These are phyloP conservation scores for Nycticryphes semicollaris DNA, from an alignment of 2,113 vertebrate species.

Conservation along the genomic window DNA sequence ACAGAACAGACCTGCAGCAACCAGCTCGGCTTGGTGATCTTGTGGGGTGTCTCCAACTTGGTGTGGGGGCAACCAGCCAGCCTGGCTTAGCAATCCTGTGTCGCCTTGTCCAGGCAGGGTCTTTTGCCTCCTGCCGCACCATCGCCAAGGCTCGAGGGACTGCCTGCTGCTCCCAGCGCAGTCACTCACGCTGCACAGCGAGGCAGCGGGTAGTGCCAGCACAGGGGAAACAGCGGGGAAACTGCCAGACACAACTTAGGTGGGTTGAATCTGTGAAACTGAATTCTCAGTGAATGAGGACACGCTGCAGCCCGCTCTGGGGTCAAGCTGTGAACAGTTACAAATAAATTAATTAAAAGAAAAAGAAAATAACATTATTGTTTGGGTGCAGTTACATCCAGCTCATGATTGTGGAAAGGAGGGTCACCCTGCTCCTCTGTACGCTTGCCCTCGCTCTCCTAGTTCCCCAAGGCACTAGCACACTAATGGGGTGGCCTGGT, in stretches of 20 bases:
- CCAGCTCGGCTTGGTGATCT: neutral
- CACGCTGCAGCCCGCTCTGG: accelerated
- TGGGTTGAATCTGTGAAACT: neutral
- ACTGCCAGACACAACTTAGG: neutral
- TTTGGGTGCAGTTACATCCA: neutral
- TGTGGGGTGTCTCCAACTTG: accelerated
- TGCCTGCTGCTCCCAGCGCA: accelerated
- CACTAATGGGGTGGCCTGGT: accelerated
- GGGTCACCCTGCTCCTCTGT: accelerated
- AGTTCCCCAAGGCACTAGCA: neutral
- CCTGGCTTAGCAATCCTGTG: accelerated
- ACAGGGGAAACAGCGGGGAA: neutral
- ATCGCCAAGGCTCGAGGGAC: neutral
- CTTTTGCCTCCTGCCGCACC: accelerated
- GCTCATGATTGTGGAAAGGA: accelerated
- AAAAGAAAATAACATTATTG: accelerated
- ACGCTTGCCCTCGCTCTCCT: neutral
- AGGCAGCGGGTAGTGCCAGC: neutral
- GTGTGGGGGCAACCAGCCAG: neutral
- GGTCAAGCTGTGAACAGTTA: neutral
- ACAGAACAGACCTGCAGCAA: neutral
- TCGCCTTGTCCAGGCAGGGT: accelerated
- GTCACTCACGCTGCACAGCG: neutral
- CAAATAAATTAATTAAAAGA: accelerated
- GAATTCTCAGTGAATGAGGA: accelerated